phyloP scores from a whole-genome alignment of 2,113 vertebrate genomes.

The Phoxinus phoxinus region DNA sequence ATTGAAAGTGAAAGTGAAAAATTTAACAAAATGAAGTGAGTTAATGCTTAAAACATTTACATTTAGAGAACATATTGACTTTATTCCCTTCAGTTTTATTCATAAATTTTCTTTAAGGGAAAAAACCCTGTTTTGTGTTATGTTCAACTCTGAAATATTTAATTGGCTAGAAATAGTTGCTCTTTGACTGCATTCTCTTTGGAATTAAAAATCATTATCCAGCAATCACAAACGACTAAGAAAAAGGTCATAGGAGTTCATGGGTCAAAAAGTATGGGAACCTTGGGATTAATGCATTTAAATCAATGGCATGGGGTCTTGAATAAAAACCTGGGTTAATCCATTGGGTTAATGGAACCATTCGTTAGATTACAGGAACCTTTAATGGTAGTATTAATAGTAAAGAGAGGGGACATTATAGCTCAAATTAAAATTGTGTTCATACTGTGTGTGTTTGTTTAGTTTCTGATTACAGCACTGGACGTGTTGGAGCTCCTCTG shows the following conservation, averaged over 20 bases:
- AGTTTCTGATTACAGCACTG: conserved; percentile 95
- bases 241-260: background rate
- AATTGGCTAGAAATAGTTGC: background rate
- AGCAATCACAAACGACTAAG: background rate
- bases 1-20: too few species aligned
- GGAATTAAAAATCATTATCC: background rate
- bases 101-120: too few species aligned
- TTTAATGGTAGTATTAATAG: background rate
- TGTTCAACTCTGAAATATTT: background rate
- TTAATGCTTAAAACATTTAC: background rate
- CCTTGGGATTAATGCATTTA: background rate
- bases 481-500: conserved; percentile 94
- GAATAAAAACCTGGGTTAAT: background rate
- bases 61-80: too few species aligned
- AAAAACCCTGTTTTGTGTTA: too few species aligned
- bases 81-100: too few species aligned
- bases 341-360: background rate
- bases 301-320: background rate
- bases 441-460: conserved; percentile 43
- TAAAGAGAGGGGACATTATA: background rate
- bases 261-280: background rate
- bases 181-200: background rate
- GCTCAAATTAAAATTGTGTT: too few species aligned
- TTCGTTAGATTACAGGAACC: background rate
- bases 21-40: too few species aligned